Percentiles rank a stretch among this genome's conserved stretches.
phyloP scores from a whole-genome alignment of 1,140 invertebrate species.

The Rhyacophila brunnea region DNA sequence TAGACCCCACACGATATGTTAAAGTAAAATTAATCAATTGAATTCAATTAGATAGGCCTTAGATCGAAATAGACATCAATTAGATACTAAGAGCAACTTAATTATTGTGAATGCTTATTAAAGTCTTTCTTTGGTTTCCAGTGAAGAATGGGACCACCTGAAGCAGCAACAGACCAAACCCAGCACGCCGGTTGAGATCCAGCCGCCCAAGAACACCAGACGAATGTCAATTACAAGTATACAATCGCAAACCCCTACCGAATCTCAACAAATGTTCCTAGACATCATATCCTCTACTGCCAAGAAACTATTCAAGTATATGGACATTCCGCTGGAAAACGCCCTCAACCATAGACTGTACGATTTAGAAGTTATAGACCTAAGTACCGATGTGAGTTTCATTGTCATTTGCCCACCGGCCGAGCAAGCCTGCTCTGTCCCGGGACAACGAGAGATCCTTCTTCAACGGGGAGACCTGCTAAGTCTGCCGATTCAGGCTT shows the following conservation, averaged over 20 bases:
- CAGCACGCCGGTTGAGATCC: conserved; percentile 38
- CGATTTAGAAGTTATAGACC: conserved; percentile 88
- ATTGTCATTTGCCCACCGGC: conserved; percentile 86
- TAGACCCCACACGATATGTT: no score
- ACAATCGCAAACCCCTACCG: conserved; percentile 57
- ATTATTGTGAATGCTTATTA: no score
- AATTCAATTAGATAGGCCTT: no score
- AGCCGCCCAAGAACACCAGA: conserved; percentile 53
- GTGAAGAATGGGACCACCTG: conserved; percentile 88
- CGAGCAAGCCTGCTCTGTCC: conserved; percentile 87
- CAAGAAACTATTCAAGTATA: conserved; percentile 71
- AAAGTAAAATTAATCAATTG: no score
- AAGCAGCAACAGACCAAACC: conserved; percentile 56
- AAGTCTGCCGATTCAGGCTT: conserved; percentile 78
- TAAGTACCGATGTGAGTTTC: conserved; percentile 84
- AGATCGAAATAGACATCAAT: no score
- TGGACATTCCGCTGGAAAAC: conserved; percentile 72
- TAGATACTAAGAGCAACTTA: no score
- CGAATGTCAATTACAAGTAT: conserved; percentile 50
- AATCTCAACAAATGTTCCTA: conserved; percentile 77
- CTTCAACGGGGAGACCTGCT: conserved; percentile 77
- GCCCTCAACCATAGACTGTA: conserved; percentile 76
- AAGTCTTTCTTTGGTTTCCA: conserved; percentile 57
- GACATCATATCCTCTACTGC: conserved; percentile 70
- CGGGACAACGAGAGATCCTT: conserved; percentile 80